Percentiles rank a stretch among this genome's conserved stretches.
Evolutionary conservation across 2,797 vertebrate genomes (phyloP).

Genomic region (Clarias laeviceps): DNA sequence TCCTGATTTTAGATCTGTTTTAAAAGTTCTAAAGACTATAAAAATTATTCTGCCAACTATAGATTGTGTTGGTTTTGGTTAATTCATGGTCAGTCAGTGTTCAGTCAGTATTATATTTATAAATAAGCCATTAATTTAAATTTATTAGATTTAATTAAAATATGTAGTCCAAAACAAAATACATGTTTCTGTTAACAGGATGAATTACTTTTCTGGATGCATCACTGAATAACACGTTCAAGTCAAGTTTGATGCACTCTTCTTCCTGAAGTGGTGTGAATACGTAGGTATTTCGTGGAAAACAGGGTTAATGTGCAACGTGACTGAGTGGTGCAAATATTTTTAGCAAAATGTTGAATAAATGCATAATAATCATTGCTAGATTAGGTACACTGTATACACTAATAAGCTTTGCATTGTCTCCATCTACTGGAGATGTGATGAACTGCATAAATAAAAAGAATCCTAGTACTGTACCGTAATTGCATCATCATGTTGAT

Average conservation of each 20-base stretch:
- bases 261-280: not conserved
- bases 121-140: no score
- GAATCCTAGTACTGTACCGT: not conserved
- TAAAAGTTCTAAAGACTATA: not conserved
- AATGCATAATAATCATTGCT: not conserved
- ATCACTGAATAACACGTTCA: not conserved
- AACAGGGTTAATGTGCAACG: not conserved
- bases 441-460: not conserved
- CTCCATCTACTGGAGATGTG: slow-evolving; percentile 9
- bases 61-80: not conserved
- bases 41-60: not conserved
- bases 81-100: not conserved
- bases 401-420: not conserved
- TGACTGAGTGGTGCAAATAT: not conserved
- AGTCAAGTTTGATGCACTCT: not conserved
- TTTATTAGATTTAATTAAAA: no score
- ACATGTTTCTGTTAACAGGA: not conserved
- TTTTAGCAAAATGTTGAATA: not conserved
- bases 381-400: not conserved
- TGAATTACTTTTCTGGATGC: not conserved
- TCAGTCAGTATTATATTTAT: not conserved
- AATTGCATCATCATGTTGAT: not conserved
- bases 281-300: not conserved
- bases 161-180: not conserved
- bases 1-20: not conserved